phyloP scores from a whole-genome alignment of 2,888 invertebrate genomes.

The Megalurothrips usitatus region DNA sequence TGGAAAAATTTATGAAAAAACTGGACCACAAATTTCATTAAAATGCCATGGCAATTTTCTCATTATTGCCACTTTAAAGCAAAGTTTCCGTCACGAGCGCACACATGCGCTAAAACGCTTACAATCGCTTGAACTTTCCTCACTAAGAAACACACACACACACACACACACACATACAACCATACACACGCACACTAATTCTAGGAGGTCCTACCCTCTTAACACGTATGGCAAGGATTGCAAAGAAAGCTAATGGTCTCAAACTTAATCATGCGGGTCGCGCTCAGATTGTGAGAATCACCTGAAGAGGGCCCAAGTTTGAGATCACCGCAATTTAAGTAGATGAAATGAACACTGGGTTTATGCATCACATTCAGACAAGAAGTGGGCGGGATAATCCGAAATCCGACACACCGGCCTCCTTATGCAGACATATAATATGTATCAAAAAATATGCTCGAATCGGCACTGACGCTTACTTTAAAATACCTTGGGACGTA shows the following conservation, averaged over 20 bases:
- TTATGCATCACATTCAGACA: background rate
- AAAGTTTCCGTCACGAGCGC: too few species aligned
- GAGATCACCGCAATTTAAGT: background rate
- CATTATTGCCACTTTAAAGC: background rate
- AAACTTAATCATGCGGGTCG: background rate
- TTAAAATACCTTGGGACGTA: background rate
- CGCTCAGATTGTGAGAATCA: background rate
- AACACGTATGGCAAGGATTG: background rate
- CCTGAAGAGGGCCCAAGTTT: background rate
- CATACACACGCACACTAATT: background rate
- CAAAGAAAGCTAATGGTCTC: background rate
- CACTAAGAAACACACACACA: background rate
- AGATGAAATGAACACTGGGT: conserved; percentile 15
- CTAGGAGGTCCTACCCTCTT: too few species aligned
- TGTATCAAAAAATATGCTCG: background rate
- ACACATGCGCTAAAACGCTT: background rate
- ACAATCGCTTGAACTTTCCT: background rate
- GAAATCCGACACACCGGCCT: background rate
- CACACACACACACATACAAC: background rate
- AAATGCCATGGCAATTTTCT: background rate
- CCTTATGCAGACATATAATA: background rate
- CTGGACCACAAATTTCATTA: background rate
- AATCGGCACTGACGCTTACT: background rate
- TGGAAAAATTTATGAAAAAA: background rate
- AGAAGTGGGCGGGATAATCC: background rate